Base-by-base conservation (phyloP, 2,797 vertebrate genomes). In the Chrysolophus pictus region DNA sequence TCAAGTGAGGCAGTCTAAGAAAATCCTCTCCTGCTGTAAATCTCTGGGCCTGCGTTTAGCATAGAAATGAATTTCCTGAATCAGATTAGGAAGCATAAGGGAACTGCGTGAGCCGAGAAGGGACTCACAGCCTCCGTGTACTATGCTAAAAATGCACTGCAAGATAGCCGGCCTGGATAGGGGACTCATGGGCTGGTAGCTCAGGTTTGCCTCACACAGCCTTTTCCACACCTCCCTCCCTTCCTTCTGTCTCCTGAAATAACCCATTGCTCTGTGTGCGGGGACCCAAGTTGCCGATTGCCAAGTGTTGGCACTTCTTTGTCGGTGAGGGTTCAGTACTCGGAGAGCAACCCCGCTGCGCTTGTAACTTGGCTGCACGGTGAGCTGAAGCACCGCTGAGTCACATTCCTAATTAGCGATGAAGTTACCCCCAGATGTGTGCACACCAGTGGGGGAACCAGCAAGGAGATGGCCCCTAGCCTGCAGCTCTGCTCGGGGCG, bases 11-110 rank as follows among this genome's bases (percentile, higher is more conserved):
- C 77, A 56, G 62, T 33, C 59, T 42, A 80, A 63, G 67, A 79
- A 96, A 84, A 94, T 67, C 77, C 46, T 68, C 28, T 88, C 74
- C 83, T 76, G 47, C 68, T 79, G 56, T 68, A 77, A 84, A 74
- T 29, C 29, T 75, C 79, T 56, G 55, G 84, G 79, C 55, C 70
- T 70, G 44, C 74, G 42, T 75, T 89, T 92, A 90, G 80, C 70
- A 72, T 7, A 59, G 76, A 86, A 91, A 92, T 67, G 0, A 91
- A 81, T 11, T 69, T 39, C 35, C 41, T 37, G 6, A 75, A 78
- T 75, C 63, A n/a, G 46, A 58, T 29, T 2, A 62, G 56, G 85
- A 88, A 22, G 14, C 23, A 31, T 46, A 81, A 49, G 77, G 42
- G 92, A 78, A 35, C 12, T 31, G 59, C 26, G 60, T 51, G 39